Conservation (phyloP, 2,888 invertebrate genomes). For the Craniophora ligustri region DNA sequence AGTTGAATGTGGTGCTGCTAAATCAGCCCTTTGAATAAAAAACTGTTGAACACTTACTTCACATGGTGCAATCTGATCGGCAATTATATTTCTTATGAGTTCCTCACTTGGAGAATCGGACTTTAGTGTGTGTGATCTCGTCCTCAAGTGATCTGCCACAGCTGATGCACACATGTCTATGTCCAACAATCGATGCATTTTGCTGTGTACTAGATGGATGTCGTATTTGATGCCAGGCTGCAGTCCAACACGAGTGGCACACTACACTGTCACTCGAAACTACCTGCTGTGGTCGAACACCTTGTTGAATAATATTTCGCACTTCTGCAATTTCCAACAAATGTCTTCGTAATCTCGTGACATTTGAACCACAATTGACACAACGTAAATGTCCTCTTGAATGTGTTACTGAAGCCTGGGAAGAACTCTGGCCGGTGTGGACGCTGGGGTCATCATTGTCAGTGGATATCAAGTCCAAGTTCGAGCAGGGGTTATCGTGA, state of each 20-base stretch:
- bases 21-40: no score
- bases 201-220: conserved; percentile 6
- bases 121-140: conserved; percentile 1
- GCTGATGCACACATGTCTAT: conserved; percentile 7
- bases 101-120: conserved; percentile 1
- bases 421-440: conserved; percentile 1
- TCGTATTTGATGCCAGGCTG: conserved; percentile 9
- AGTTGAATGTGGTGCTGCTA: background rate
- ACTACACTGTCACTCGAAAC: conserved; percentile 6
- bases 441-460: conserved; percentile 1
- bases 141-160: conserved; percentile 6
- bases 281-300: no score
- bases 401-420: no score
- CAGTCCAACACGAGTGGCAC: conserved; percentile 8
- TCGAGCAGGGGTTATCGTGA: conserved; percentile 4
- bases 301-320: no score
- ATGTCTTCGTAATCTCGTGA: no score
- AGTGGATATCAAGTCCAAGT: no score
- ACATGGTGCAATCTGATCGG: conserved; percentile 9
- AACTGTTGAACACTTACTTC: background rate
- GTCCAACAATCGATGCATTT: conserved; percentile 1
- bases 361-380: no score
- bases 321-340: no score
- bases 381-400: no score
- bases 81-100: conserved; percentile 8